Evolutionary conservation across 2,797 vertebrate genomes (phyloP), one percentile per base, ranked within the genome.

Genomic region (Trachurus trachurus): DNA sequence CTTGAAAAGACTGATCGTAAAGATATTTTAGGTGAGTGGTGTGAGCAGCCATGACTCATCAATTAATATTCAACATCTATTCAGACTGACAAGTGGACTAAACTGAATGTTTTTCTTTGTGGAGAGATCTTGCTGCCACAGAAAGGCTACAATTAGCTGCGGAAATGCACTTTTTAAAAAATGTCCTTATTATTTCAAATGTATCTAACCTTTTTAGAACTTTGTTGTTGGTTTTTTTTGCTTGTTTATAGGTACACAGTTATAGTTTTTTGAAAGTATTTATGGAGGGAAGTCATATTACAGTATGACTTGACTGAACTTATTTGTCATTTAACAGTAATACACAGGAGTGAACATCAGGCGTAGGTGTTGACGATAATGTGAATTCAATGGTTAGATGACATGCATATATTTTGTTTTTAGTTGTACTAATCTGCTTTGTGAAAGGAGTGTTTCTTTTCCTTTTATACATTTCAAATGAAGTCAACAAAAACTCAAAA

Each of bases 111-210:
- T 68, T 69, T 66, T 71, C 74, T 63, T 71, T 54, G 47, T 73
- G 52, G 11, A 31, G 29, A 75, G 47, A 44, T 65, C n/a, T 69
- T 62, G 57, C 50, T 59, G 57, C 54, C 56, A n/a, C 10, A 39
- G 34, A 44, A 80, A 42, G 37, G 37, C 53, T 68, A 11, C 42
- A 34, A 71, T 56, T 49, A 76, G 78, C 77, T 19, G 17, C 49
- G 1, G 76, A 57, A 15, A 87, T 75, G 90, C 92, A 93, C 92
- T 94, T 93, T 92, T 69, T 49, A 60, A 68, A 72, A 63, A 17
- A 65, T 63, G 68, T 89, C 77, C 42, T 60, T 29, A 9, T 81
- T 63, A 44, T 83, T 89, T 91, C 75, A 84, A 71, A 68, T 64
- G 34, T 54, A 71, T 82, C 73, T 77, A 65, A 74, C 21, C 54